These are phyloP conservation scores for Agonum fuliginosum DNA, from an alignment of 2,888 invertebrate species.

Conservation along the genomic window DNA sequence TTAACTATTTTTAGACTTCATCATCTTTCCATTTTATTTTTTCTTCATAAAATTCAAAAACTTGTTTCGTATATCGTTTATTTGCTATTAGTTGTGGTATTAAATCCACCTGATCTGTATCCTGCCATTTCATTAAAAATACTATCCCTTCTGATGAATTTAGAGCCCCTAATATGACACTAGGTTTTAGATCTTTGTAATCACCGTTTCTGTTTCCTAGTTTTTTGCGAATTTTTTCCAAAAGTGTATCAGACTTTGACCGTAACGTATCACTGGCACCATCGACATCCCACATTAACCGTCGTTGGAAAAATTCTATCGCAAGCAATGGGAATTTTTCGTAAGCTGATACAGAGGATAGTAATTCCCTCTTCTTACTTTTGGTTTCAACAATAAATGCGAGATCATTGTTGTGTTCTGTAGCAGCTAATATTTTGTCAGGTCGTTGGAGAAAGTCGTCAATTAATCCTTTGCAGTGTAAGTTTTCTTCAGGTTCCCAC, in stretches of 20 bases:
- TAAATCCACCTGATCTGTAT: constrained; percentile 79
- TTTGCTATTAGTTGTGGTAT: constrained; percentile 82
- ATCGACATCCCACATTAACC: constrained; percentile 88
- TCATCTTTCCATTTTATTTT: constrained; percentile 87
- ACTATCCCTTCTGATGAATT: constrained; percentile 78
- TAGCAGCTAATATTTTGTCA: constrained; percentile 46
- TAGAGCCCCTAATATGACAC: constrained; percentile 74
- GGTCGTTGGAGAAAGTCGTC: constrained; percentile 80
- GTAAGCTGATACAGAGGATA: constrained; percentile 22
- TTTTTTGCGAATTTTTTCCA: constrained; percentile 49
- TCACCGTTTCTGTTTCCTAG: neutral
- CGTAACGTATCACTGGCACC: constrained; percentile 14
- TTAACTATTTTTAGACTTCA: constrained; percentile 60
- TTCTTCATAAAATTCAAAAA: constrained; percentile 81
- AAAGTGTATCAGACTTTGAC: constrained; percentile 26
- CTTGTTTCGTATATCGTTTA: constrained; percentile 80
- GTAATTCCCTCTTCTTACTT: constrained; percentile 5
- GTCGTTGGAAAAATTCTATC: constrained; percentile 78
- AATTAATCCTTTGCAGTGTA: constrained; percentile 93
- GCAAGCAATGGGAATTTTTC: constrained; percentile 37
- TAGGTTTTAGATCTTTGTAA: constrained; percentile 1
- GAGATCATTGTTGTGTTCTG: constrained; percentile 45
- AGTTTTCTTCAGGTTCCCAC: constrained; percentile 93
- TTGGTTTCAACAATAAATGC: constrained; percentile 47
- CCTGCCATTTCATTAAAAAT: constrained; percentile 83